phyloP scores from a whole-genome alignment of 1,140 invertebrate genomes.

The Microplitis demolitor region DNA sequence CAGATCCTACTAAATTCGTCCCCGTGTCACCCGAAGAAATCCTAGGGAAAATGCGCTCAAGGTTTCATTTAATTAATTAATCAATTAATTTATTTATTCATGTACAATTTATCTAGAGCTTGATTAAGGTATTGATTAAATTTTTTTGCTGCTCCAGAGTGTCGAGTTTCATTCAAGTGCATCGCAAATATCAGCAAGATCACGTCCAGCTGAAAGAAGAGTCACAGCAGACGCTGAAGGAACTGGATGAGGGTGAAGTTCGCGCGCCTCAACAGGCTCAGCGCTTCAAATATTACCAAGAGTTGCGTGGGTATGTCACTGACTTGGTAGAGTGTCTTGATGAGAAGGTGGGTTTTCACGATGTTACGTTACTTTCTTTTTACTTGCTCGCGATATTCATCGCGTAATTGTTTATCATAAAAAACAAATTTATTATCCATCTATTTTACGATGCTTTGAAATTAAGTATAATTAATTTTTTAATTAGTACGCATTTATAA shows the following conservation, averaged over 20 bases:
- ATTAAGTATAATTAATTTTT: not conserved
- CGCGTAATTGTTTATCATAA: not conserved
- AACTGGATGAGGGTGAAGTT: slow-evolving; percentile 66
- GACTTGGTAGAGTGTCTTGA: slow-evolving; percentile 97
- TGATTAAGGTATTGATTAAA: not conserved
- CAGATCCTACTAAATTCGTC: slow-evolving; percentile 57
- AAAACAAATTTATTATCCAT: not conserved
- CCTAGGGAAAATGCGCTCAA: slow-evolving; percentile 64
- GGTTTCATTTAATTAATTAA: slow-evolving; percentile 46
- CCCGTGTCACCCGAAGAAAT: slow-evolving; percentile 67
- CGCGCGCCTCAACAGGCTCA: slow-evolving; percentile 73
- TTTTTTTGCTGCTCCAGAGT: slow-evolving; percentile 58
- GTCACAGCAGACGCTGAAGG: slow-evolving; percentile 66
- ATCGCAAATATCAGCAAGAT: slow-evolving; percentile 64
- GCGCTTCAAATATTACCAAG: slow-evolving; percentile 92
- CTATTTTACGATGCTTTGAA: not conserved
- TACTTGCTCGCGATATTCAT: slow-evolving; percentile 40
- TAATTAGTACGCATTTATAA: not conserved
- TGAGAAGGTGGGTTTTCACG: slow-evolving; percentile 77
- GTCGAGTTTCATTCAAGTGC: slow-evolving; percentile 65
- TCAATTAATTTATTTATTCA: not conserved
- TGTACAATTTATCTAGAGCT: not conserved
- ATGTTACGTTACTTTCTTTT: slow-evolving; percentile 55
- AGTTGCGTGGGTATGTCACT: slow-evolving; percentile 92
- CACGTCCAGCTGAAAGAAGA: slow-evolving; percentile 64